Evolutionary conservation across 2,888 invertebrate genomes (phyloP), one percentile per base, ranked within the genome.

Genomic region (Ypsolopha sequella): DNA sequence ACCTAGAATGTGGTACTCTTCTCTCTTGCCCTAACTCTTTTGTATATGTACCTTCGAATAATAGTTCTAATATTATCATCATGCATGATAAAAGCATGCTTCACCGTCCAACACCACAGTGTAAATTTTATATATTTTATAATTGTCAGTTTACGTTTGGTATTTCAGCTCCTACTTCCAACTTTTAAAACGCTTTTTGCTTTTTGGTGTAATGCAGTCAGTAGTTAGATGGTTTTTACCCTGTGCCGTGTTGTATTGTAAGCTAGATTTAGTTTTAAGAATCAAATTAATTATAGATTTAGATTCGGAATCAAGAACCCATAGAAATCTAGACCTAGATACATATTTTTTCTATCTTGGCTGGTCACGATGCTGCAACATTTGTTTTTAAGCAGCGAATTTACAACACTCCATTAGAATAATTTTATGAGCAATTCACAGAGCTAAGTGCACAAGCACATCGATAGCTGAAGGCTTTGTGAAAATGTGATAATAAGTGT

Each of bases 1-100:
- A 73, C 77, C 86, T 80, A 75, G 82, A 84, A 80, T 70, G 81
- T 85, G 86, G 84, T 85, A 82, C 80, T 71, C 51, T 58, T 49
- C 54, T 51, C 39, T 46, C 51, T 41, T 44, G 34, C 35, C 33
- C 10, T 49, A n/a, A 24, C 48, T 38, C 24, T 48, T 14, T 38
- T 48, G 1, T 36, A 6, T 36, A 8, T 41, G 14, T n/a, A 43
- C 9, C 11, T 11, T 43, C 1, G 4, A 7, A 43, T 13, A n/a
- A 8, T 43, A 14, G 1, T 43, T 14, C 14, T 43, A 14, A 43
- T 43, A 24, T 24, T 24, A 24, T 24, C 24, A 24, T 24, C 24
- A 24, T 24, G 24, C 24, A 24, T 24, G 24, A 3, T 24, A 24
- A 24, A 24, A 3, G 24, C 24, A 24, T 24, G 24, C 24, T 24